Conservation (phyloP, 2,888 invertebrate species). For the Lysandra coridon region DNA sequence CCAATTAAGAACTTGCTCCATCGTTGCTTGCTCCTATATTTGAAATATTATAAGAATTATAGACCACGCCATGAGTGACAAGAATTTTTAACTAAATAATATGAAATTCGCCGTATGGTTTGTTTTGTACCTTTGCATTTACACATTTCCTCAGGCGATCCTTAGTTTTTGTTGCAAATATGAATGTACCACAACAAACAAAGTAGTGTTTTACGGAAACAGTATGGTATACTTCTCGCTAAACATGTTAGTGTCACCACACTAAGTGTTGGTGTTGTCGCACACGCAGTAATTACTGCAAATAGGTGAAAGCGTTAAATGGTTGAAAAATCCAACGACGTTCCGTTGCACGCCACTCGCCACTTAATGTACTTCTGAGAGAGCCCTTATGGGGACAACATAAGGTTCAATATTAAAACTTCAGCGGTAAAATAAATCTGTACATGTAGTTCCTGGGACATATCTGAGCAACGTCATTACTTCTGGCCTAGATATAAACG, state of each 20-base stretch:
- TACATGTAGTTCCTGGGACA: conserved; percentile 35
- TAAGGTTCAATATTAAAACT: neutral
- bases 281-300: conserved; percentile 20
- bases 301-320: conserved; percentile 32
- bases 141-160: too few relatives aligned
- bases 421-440: neutral
- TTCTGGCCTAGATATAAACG: conserved; percentile 53
- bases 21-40: neutral
- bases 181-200: neutral
- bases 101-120: too few relatives aligned
- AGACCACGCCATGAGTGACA: neutral
- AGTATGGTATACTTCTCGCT: neutral
- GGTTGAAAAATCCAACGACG: conserved; percentile 27
- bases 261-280: conserved; percentile 18
- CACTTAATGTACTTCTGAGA: neutral
- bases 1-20: neutral
- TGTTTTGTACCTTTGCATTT: too few relatives aligned
- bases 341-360: conserved; percentile 32
- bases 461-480: conserved; percentile 54
- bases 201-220: neutral
- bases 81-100: too few relatives aligned
- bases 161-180: too few relatives aligned
- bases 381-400: neutral
- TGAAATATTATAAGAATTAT: neutral
- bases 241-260: neutral